Conservation (phyloP, 2,797 vertebrate species). For the Lophotriccus pileatus region DNA sequence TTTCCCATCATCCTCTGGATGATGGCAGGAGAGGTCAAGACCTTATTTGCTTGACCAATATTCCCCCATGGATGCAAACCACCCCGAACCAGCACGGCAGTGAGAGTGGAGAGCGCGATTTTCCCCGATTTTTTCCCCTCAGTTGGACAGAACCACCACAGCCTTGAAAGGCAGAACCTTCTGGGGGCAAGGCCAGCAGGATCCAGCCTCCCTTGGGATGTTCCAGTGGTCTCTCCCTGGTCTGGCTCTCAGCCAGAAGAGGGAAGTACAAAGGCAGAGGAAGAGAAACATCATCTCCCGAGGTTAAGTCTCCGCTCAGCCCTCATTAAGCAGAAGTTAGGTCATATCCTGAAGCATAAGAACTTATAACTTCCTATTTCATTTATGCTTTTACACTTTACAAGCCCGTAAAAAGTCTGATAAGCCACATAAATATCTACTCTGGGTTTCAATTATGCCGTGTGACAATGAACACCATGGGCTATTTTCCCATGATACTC, state of each 20-base stretch:
- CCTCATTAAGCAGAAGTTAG: constrained; percentile 20
- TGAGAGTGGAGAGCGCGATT: accelerated
- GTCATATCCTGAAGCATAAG: not conserved
- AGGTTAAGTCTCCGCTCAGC: not conserved
- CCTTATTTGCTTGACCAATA: not conserved
- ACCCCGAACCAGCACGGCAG: not conserved
- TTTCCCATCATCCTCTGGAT: not conserved
- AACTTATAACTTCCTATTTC: not conserved
- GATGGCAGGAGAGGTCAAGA: not conserved
- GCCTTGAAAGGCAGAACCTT: not conserved
- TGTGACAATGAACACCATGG: not conserved
- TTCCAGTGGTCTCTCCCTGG: accelerated
- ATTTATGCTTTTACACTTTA: constrained; percentile 20
- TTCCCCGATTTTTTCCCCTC: not conserved
- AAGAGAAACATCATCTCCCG: not conserved
- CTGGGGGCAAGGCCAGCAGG: not conserved
- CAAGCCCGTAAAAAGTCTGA: not conserved
- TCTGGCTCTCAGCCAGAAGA: not conserved
- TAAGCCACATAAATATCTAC: constrained; percentile 13
- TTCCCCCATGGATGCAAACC: accelerated
- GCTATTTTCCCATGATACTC: not conserved
- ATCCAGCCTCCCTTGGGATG: not conserved
- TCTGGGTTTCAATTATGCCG: not conserved
- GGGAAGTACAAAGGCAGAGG: not conserved
- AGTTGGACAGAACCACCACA: not conserved